phyloP scores from a whole-genome alignment of 1,140 invertebrate species.

The Formica exsecta region DNA sequence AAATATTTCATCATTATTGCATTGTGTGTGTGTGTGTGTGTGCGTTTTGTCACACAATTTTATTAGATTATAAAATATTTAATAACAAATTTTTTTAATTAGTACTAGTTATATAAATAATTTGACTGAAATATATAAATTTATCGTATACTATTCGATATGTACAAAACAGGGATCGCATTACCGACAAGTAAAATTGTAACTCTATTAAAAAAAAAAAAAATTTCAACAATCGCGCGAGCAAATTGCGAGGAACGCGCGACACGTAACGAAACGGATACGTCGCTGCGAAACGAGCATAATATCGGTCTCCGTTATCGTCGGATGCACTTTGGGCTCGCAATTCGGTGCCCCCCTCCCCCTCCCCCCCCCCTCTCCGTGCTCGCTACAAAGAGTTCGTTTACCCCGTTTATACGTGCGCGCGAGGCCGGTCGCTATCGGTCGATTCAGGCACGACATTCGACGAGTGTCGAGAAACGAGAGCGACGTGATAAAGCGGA shows the following conservation, averaged over 20 bases:
- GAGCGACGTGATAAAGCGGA: constrained; percentile 72
- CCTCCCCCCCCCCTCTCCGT: constrained; percentile 59
- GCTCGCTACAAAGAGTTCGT: constrained; percentile 76
- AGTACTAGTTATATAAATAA: neutral
- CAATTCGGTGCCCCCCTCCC: constrained; percentile 75
- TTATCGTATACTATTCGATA: neutral
- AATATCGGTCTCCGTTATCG: constrained; percentile 77
- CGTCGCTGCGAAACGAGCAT: constrained; percentile 73
- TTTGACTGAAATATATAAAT: neutral
- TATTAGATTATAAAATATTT: neutral
- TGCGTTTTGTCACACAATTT: neutral
- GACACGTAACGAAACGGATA: constrained; percentile 67
- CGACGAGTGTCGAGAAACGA: constrained; percentile 64
- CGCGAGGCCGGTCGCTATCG: constrained; percentile 82
- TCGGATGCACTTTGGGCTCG: constrained; percentile 79
- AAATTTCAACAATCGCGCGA: constrained; percentile 57
- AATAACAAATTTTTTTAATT: neutral
- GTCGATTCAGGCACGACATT: constrained; percentile 82
- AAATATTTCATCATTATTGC: neutral
- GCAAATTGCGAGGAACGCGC: constrained; percentile 42
- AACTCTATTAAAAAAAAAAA: neutral
- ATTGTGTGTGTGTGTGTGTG: too few relatives aligned
- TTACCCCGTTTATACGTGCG: constrained; percentile 77
- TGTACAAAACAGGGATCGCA: neutral
- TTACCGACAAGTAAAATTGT: neutral